phyloP scores from a whole-genome alignment of 30 jellyfish, hydroid and myxozoan genomes.

The Clytia hemisphaerica region DNA sequence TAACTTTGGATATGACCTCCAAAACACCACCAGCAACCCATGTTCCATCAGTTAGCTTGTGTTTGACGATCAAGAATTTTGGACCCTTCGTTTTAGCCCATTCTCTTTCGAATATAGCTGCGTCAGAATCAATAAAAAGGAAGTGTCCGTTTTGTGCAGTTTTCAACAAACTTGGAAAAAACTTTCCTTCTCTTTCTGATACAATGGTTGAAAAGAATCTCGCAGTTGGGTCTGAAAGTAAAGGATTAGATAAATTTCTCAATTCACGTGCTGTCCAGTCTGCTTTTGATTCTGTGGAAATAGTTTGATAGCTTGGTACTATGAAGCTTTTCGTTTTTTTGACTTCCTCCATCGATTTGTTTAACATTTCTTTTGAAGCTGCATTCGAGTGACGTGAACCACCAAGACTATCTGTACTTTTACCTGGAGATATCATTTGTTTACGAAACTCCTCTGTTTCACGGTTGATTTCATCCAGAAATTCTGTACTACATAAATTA shows the following conservation, averaged over 20 bases:
- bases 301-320: too few relatives aligned
- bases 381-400: too few relatives aligned
- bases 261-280: conserved; percentile 44
- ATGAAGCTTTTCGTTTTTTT: too few relatives aligned
- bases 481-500: too few relatives aligned
- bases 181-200: neutral
- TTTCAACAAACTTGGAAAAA: neutral
- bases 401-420: too few relatives aligned
- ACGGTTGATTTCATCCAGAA: too few relatives aligned
- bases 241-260: conserved; percentile 23
- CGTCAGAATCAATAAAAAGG: conserved; percentile 7
- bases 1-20: too few relatives aligned
- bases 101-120: neutral
- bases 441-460: too few relatives aligned
- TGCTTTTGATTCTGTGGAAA: neutral
- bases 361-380: too few relatives aligned
- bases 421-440: too few relatives aligned
- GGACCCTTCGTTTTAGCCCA: conserved; percentile 11
- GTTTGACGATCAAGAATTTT: conserved; percentile 11
- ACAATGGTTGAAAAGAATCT: neutral
- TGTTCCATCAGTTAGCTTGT: neutral
- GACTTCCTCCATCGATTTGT: too few relatives aligned
- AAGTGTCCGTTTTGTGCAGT: neutral
- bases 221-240: neutral
- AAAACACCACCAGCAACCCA: conserved; percentile 5